phyloP scores from a whole-genome alignment of 2,888 invertebrate species.

The Eurois occulta region DNA sequence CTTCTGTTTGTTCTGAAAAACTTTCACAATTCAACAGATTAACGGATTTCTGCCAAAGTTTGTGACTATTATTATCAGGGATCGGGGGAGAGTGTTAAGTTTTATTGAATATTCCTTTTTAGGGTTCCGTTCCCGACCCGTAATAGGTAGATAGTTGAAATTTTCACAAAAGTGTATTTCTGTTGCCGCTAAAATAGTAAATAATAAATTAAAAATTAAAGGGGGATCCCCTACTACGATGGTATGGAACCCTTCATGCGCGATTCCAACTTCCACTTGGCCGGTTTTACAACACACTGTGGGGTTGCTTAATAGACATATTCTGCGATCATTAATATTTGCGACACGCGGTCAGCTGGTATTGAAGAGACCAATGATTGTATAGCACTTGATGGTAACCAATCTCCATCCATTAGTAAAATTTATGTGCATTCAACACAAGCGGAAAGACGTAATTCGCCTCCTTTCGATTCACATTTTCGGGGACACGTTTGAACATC shows the following conservation, averaged over 20 bases:
- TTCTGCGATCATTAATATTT: background rate
- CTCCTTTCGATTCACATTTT: background rate
- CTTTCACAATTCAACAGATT: slow-evolving; percentile 59
- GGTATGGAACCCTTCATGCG: too few species aligned
- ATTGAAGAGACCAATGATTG: background rate
- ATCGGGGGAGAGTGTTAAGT: slow-evolving; percentile 31
- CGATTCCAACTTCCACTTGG: too few species aligned
- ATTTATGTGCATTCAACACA: background rate
- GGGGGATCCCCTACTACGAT: too few species aligned
- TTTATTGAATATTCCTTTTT: slow-evolving; percentile 37
- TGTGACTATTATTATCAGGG: slow-evolving; percentile 39
- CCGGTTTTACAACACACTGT: background rate
- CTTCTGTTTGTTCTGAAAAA: slow-evolving; percentile 52
- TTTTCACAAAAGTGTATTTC: too few species aligned
- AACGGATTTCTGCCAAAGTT: slow-evolving; percentile 55
- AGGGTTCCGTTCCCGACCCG: too few species aligned
- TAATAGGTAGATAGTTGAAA: too few species aligned
- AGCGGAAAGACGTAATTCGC: background rate
- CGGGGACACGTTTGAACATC: background rate
- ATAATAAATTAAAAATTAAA: too few species aligned
- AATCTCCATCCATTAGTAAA: background rate
- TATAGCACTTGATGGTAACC: background rate
- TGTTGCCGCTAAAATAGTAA: too few species aligned
- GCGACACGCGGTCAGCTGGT: background rate
- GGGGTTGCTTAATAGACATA: background rate